These are phyloP conservation scores for Tupaia tana DNA, from an alignment of 2,113 vertebrate genomes.

Conservation along the genomic window DNA sequence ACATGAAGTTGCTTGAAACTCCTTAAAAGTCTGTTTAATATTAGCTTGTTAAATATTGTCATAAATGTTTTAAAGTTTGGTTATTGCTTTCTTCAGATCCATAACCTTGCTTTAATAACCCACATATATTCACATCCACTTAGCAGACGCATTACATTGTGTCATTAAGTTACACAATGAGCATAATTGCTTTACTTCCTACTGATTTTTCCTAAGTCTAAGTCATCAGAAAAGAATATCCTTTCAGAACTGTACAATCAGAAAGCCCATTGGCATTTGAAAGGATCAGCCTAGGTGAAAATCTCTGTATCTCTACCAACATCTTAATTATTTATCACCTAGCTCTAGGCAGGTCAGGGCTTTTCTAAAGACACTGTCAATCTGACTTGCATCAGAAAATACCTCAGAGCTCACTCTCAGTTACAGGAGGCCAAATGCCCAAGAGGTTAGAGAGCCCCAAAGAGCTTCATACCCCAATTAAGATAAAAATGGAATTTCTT, in stretches of 20 bases:
- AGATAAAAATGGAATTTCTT: background rate
- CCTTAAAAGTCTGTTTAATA: slow-evolving; percentile 77
- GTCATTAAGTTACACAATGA: slow-evolving; percentile 74
- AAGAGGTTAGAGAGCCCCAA: background rate
- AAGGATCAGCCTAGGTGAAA: background rate
- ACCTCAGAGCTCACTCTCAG: background rate
- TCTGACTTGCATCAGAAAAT: slow-evolving; percentile 4
- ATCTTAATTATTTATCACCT: slow-evolving; percentile 71
- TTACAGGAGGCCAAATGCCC: background rate
- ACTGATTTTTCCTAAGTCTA: slow-evolving; percentile 60
- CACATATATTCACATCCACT: slow-evolving; percentile 80
- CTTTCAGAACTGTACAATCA: background rate
- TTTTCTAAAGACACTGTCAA: slow-evolving; percentile 22
- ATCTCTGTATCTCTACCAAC: background rate
- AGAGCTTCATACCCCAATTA: background rate
- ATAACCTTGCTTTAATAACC: slow-evolving; percentile 80
- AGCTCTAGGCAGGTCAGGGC: slow-evolving; percentile 12
- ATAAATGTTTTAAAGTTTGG: slow-evolving; percentile 83
- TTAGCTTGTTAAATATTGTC: slow-evolving; percentile 80
- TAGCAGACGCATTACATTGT: slow-evolving; percentile 67
- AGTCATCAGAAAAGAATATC: slow-evolving; percentile 59
- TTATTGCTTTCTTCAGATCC: slow-evolving; percentile 80
- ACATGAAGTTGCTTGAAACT: slow-evolving; percentile 66
- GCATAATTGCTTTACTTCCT: slow-evolving; percentile 74
- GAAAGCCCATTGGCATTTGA: slow-evolving; percentile 51